Evolutionary conservation across 2,797 vertebrate genomes (phyloP).

Genomic region (Linurgus olivaceus): DNA sequence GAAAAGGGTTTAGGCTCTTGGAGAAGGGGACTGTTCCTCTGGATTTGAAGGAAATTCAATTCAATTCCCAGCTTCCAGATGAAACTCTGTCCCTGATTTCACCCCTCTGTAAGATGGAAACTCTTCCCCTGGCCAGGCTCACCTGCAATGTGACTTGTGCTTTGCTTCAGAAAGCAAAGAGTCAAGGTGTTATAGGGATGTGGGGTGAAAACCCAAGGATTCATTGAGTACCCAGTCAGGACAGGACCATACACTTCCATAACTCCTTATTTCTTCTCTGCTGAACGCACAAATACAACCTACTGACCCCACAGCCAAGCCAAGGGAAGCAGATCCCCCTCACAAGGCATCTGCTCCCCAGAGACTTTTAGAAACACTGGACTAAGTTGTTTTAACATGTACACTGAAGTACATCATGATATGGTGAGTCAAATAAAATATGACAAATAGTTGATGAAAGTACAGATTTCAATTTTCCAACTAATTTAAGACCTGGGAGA

Average conservation of each 20-base stretch:
- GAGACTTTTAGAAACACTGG: not conserved
- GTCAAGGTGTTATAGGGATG: not conserved
- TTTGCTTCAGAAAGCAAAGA: not conserved
- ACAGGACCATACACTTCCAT: not conserved
- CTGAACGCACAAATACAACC: not conserved
- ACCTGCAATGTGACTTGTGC: not conserved
- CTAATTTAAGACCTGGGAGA: not conserved
- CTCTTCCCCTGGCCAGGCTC: not conserved
- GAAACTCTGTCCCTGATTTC: not conserved
- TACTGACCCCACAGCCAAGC: not conserved
- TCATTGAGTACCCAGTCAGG: not conserved
- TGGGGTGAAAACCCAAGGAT: not conserved
- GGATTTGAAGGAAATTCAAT: not conserved
- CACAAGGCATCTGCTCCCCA: not conserved
- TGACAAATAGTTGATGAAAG: not conserved
- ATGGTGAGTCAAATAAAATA: not conserved
- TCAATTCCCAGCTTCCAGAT: not conserved
- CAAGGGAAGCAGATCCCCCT: not conserved
- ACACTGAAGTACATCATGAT: not conserved
- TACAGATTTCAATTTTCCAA: not conserved
- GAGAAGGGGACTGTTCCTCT: not conserved
- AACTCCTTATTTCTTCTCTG: not conserved
- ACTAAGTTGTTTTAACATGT: not conserved
- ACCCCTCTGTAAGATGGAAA: not conserved
- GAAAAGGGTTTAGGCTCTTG: constrained; percentile 10